Conservation (phyloP, 1,140 invertebrate genomes). For the Scylla paramamosain region DNA sequence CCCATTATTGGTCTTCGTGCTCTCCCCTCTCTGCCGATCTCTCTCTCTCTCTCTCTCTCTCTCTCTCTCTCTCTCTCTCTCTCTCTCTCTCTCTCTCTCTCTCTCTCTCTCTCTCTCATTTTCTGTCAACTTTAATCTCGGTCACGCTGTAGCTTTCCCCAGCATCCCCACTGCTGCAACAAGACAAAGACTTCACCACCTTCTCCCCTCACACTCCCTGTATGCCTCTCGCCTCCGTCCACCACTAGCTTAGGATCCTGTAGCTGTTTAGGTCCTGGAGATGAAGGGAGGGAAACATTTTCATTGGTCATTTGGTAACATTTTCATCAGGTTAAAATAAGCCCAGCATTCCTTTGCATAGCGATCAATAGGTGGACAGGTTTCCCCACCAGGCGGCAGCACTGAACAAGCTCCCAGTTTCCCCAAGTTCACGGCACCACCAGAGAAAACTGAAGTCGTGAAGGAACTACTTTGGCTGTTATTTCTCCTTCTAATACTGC, state of each 20-base stretch:
- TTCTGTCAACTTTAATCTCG: conserved; percentile 62
- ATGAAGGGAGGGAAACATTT: neutral
- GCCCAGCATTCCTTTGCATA: conserved; percentile 61
- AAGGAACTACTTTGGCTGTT: neutral
- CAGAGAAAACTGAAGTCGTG: conserved; percentile 38
- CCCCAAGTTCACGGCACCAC: neutral
- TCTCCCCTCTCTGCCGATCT: neutral
- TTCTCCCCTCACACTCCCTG: neutral
- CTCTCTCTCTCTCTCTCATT: conserved; percentile 57
- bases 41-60: conserved; percentile 36
- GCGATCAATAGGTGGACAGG: conserved; percentile 60
- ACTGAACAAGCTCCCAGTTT: conserved; percentile 35
- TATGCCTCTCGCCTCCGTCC: neutral
- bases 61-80: conserved; percentile 30
- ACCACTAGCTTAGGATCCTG: neutral
- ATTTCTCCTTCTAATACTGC: neutral
- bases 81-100: conserved; percentile 44
- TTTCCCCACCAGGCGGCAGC: conserved; percentile 61
- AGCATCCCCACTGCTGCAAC: neutral
- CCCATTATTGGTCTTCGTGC: neutral
- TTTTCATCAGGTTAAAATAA: conserved; percentile 53
- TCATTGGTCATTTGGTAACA: too few species aligned
- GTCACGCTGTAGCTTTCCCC: conserved; percentile 33
- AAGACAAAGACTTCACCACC: neutral
- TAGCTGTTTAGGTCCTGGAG: neutral